phyloP scores from a whole-genome alignment of 2,888 invertebrate genomes.

The Calameuta filiformis region DNA sequence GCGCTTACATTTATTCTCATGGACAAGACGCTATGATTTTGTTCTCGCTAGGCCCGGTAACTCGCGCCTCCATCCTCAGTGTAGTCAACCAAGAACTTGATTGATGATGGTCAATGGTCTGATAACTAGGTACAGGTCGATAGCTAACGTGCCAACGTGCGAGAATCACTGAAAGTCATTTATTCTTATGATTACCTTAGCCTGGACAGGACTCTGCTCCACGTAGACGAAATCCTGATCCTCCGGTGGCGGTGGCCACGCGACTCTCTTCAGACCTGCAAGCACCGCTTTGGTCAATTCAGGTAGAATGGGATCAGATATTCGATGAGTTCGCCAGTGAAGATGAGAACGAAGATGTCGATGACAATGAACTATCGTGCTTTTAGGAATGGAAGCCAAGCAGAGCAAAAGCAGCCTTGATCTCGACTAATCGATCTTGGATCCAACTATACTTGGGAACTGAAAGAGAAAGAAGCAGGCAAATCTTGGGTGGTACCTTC shows the following conservation, averaged over 20 bases:
- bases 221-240: slow-evolving; percentile 73
- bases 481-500: not conserved
- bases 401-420: not conserved
- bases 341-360: not conserved
- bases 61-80: not conserved
- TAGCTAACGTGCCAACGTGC: not conserved
- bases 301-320: not conserved
- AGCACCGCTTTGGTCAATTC: slow-evolving; percentile 48
- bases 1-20: not conserved
- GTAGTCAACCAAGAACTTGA: not conserved
- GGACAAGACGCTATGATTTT: not conserved
- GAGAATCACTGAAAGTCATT: not conserved
- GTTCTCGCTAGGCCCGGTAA: not conserved
- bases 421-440: not conserved
- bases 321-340: not conserved
- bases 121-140: not conserved
- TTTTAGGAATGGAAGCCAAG: not conserved
- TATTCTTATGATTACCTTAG: slow-evolving; percentile 68
- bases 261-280: slow-evolving; percentile 85
- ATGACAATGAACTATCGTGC: not conserved
- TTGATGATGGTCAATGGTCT: not conserved
- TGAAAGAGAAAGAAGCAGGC: not conserved
- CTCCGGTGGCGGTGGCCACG: slow-evolving; percentile 84
- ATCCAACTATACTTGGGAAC: not conserved
- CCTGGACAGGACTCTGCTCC: slow-evolving; percentile 69